Base-by-base conservation (phyloP, 2,797 vertebrate genomes). In the Eremophila alpestris region DNA sequence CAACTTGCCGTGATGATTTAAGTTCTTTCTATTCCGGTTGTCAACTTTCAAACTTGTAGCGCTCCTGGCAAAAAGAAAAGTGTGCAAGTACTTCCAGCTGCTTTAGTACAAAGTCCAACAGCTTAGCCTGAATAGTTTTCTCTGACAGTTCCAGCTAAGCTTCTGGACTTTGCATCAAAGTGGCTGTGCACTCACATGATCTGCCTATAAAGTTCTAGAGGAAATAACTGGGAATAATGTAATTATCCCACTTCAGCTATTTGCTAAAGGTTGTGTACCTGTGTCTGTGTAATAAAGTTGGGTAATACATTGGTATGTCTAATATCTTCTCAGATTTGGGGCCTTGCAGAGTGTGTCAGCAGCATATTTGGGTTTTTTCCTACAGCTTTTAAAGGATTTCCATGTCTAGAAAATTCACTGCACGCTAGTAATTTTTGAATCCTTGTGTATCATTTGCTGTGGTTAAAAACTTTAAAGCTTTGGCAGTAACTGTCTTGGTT, bases 161-260 rank as follows among this genome's bases (percentile, higher is more conserved):
- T 78, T 4, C 40, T 94, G 93, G 87, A 95, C 94, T 96, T 96
- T 83, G 83, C 54, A 65, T 94, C 69, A 38, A 49, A 88, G 79
- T 65, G 38, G 14, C 51, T 81, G 27, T 29, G 49, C 40, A 11
- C 65, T 94, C 76, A 71, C 38, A 7, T 90, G 43, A 27, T 87
- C 27, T 75, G 41, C 76, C 59, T 43, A 1, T 70, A 17, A 54
- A 88, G 87, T 65, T 20, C 36, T 68, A n/a, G 24, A 85, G 43
- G 40, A 81, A 62, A 36, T 91, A 83, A 67, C 24, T 29, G 36
- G 45, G 58, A 81, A 41, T 71, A 81, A 32, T 75, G 13, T 11
- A 77, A 60, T 83, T 88, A 58, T 68, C 58, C 24, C 27, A 8
- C 62, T 78, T 90, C 11, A 83, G 24, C 38, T 49, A 16, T 68